phyloP scores from a whole-genome alignment of 2,797 vertebrate genomes.

The Sebastes variabilis region DNA sequence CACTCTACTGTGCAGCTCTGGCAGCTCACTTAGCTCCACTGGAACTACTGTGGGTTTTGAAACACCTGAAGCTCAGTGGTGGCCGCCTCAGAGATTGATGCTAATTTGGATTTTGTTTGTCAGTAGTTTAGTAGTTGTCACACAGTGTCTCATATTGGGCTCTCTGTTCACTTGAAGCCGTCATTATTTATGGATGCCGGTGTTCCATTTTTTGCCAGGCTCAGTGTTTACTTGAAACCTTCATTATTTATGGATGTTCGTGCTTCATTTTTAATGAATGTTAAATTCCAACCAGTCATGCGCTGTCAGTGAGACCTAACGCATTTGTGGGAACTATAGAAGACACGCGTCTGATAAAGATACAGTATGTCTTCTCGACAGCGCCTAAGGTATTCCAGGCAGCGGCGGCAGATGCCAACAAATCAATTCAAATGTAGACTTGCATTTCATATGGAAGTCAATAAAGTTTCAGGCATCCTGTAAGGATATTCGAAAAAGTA shows the following conservation, averaged over 20 bases:
- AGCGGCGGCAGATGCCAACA: slow-evolving; percentile 54
- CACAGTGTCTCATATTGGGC: slow-evolving; percentile 55
- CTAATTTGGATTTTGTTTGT: slow-evolving; percentile 82
- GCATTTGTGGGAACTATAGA: slow-evolving; percentile 57
- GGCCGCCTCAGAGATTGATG: slow-evolving; percentile 74
- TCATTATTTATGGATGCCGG: slow-evolving; percentile 77
- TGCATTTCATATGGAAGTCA: slow-evolving; percentile 63
- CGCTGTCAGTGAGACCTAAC: slow-evolving; percentile 56
- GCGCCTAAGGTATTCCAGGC: slow-evolving; percentile 51
- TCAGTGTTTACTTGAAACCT: slow-evolving; percentile 69
- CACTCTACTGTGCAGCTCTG: slow-evolving; percentile 64
- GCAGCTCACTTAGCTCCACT: slow-evolving; percentile 71
- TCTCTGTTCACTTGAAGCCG: slow-evolving; percentile 56
- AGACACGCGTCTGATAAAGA: slow-evolving; percentile 57
- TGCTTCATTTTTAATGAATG: slow-evolving; percentile 76
- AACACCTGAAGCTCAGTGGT: slow-evolving; percentile 78
- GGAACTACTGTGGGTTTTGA: slow-evolving; percentile 69
- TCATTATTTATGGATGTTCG: slow-evolving; percentile 78
- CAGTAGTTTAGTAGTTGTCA: slow-evolving; percentile 81
- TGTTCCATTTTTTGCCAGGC: slow-evolving; percentile 69
- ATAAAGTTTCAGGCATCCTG: slow-evolving; percentile 59
- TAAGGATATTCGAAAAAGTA: slow-evolving; percentile 39
- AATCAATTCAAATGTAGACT: slow-evolving; percentile 70
- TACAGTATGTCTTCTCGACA: slow-evolving; percentile 40
- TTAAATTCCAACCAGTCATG: slow-evolving; percentile 71